Conservation (phyloP, 2,797 vertebrate genomes). For the Tarsius wallacei region DNA sequence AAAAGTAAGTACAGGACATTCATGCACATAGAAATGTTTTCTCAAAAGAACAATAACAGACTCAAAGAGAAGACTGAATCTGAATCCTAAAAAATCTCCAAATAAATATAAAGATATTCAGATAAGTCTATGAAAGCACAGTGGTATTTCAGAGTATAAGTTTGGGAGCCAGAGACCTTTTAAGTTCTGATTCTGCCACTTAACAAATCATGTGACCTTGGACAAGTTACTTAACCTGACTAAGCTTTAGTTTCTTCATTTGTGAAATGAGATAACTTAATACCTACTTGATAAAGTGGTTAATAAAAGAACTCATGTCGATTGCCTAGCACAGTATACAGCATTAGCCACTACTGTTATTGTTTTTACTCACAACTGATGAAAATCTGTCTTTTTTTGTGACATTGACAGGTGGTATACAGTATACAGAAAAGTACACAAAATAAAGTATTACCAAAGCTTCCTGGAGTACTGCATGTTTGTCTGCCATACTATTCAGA, state of each 20-base stretch:
- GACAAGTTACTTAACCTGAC: slow-evolving; percentile 38
- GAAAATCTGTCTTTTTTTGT: background rate
- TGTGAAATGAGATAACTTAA: slow-evolving; percentile 50
- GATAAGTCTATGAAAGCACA: background rate
- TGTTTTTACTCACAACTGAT: slow-evolving; percentile 12
- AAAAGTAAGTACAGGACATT: background rate
- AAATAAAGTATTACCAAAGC: background rate
- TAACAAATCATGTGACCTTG: slow-evolving; percentile 21
- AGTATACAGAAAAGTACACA: background rate
- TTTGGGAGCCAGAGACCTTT: slow-evolving; percentile 26
- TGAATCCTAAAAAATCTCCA: slow-evolving; percentile 44
- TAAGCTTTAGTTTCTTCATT: slow-evolving; percentile 54
- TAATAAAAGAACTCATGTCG: background rate
- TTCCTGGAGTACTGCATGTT: background rate
- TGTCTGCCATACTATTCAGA: background rate
- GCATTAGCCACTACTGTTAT: background rate
- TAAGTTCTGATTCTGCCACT: slow-evolving; percentile 44
- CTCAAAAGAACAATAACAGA: slow-evolving; percentile 19
- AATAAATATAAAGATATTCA: background rate
- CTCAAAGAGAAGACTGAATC: slow-evolving; percentile 36
- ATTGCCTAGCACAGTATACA: background rate
- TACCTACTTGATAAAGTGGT: slow-evolving; percentile 5
- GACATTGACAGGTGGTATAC: background rate
- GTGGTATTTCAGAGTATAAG: slow-evolving; percentile 17
- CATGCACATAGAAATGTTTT: slow-evolving; percentile 32